phyloP scores from a whole-genome alignment of 2,113 vertebrate species.

The Xiphias gladius region DNA sequence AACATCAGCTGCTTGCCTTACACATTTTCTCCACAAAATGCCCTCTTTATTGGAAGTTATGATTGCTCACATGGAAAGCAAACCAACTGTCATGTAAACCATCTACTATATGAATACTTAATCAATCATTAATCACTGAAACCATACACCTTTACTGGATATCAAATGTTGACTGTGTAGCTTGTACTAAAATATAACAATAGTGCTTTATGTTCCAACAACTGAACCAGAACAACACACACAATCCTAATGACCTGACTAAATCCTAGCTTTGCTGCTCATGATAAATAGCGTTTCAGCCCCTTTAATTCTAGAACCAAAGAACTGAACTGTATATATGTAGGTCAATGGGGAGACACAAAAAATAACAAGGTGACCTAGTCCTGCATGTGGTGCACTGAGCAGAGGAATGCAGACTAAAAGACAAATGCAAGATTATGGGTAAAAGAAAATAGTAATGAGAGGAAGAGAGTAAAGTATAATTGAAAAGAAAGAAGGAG shows the following conservation, averaged over 20 bases:
- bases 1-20: not conserved
- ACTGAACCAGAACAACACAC: not conserved
- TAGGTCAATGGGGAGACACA: too few relatives aligned
- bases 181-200: not conserved
- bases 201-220: not conserved
- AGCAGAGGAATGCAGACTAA: conserved; percentile 7
- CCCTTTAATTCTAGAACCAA: conserved; percentile 7
- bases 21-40: not conserved
- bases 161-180: not conserved
- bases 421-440: not conserved
- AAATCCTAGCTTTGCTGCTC: conserved; percentile 8
- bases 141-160: not conserved
- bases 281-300: not conserved
- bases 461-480: not conserved
- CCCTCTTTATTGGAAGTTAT: not conserved
- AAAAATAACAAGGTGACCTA: conserved; percentile 31
- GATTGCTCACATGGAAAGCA: not conserved
- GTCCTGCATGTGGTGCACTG: conserved; percentile 17
- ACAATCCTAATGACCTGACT: not conserved
- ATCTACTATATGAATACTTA: not conserved
- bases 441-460: conserved; percentile 2
- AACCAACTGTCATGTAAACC: not conserved
- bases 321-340: too few relatives aligned
- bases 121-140: conserved; percentile 9
- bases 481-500: conserved; percentile 4